Evolutionary conservation across 1,140 invertebrate genomes (phyloP), one percentile per base, ranked within the genome.

Genomic region (Pseudomyrmex gracilis): DNA sequence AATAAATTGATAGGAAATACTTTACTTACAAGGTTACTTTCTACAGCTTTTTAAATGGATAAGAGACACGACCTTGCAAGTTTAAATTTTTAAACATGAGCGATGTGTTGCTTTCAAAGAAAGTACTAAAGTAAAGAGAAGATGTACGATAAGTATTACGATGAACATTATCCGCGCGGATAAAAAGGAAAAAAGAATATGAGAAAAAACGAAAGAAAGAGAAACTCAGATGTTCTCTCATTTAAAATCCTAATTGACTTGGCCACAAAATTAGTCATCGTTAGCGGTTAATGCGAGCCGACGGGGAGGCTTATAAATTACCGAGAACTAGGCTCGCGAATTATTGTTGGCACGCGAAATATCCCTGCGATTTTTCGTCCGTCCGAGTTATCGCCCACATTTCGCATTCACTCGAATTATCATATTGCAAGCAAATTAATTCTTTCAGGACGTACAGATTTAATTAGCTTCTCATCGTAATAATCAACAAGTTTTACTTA

Each of bases 201-300:
- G 34, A 34, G 34, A 0, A 34, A 55, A 20, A 55, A 24, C n/a
- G 7, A 9, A 57, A 4, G 47, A 77, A 77, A 67, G 53, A 77
- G 58, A 2, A 71, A 34, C 66, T 2, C 20, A 12, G 12, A 22
- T 47, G 70, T 12, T 47, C 10, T 9, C 47, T 67, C 66, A 71
- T 70, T 80, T 80, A 71, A 80, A 80, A 80, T 20, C 66, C 53
- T 80, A 80, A 80, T 80, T 71, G 45, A 43, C 53, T 60, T 24
- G 66, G 20, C 53, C 43, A 49, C n/a, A 17, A 45, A 80, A 80
- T 70, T 80, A 80, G 76, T 80, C 58, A 71, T 77, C 61, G 66
- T 78, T 78, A 78, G 43, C 12, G 53, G 17, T 71, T 80, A 80
- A 70, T 68, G 76, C 60, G 43, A 15, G 5, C n/a, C 57, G n/a